Base-by-base conservation (phyloP, 2,797 vertebrate genomes). In the Masticophis lateralis region DNA sequence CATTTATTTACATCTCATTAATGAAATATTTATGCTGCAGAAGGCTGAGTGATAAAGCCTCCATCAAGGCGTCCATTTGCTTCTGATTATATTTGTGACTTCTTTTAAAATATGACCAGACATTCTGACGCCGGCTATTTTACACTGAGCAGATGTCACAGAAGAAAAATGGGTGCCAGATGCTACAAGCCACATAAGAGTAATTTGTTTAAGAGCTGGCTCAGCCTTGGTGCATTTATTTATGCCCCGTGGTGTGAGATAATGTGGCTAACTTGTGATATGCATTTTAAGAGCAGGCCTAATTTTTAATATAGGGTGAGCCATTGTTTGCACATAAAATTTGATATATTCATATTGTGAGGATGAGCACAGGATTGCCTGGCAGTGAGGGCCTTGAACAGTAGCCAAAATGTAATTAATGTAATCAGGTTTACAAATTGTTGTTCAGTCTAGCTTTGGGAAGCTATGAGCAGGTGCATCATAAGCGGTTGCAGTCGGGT, bases 121-220 rank as follows among this genome's bases (percentile, higher is more conserved):
- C 98, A 98, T 97, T 97, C 97, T 97, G 98, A 98, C 98, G 98
- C 98, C 97, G 97, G 97, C 96, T 97, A 96, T 97, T 98, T 98
- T 98, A 98, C 97, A 98, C 96, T 97, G 97, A 98, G 98, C 98
- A 98, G 97, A 98, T 98, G 98, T 98, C 97, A 97, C 98, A 97
- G 97, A 98, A 98, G 97, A 98, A 97, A 98, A 98, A 97, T 97
- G 97, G 97, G 98, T 97, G 97, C 98, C 98, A 98, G 98, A 98
- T 98, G 97, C 98, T 97, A 96, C 95, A 96, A 97, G 96, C 97
- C 97, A 97, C 98, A 97, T 96, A 97, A 98, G 97, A 97, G 97
- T 98, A 98, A 98, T 98, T 98, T 98, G 98, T 98, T 98, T 98
- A 98, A 98, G 97, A 98, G 97, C 97, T 98, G 98, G 97, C 98